Percentiles rank a stretch among this genome's conserved stretches.
phyloP scores from a whole-genome alignment of 2,888 invertebrate species.

The Antheraea yamamai region DNA sequence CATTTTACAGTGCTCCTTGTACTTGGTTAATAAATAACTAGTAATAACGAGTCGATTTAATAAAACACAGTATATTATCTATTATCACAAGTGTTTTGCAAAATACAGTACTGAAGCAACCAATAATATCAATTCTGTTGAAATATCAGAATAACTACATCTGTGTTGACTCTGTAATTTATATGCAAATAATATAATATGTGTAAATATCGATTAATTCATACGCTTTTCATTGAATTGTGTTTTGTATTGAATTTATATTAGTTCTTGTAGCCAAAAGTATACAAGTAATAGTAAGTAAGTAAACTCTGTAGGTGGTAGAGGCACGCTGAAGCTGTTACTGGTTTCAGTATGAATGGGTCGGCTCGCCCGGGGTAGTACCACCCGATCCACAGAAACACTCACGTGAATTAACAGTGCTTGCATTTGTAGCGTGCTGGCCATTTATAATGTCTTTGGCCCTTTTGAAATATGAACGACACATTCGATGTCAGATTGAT shows the following conservation, averaged over 20 bases:
- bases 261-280: neutral
- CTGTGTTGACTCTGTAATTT: neutral
- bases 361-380: too few species aligned
- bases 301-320: neutral
- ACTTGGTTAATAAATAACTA: neutral
- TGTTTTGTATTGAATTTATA: neutral
- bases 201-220: neutral
- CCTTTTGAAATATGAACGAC: too few species aligned
- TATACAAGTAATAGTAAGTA: neutral
- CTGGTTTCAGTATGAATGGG: too few species aligned
- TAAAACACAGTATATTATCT: neutral
- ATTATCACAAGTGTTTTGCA: slow-evolving; percentile 1
- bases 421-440: too few species aligned
- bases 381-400: too few species aligned
- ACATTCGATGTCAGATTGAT: too few species aligned
- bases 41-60: neutral
- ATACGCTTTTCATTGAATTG: neutral
- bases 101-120: neutral
- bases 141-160: too few species aligned
- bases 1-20: neutral
- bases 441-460: too few species aligned
- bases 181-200: neutral
- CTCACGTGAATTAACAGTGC: too few species aligned
- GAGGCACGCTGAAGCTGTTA: too few species aligned
- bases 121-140: too few species aligned